These are phyloP conservation scores for honey bee (Apis mellifera) DNA, from an alignment of 1,140 invertebrate genomes.

Conservation along the genomic window Amel_HAv3.1 CM009931.2:12541001-12541500, in stretches of 20 bases:
- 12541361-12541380: constrained; percentile 67
- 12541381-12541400: constrained; percentile 69
- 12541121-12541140: no score
- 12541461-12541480: constrained; percentile 61
- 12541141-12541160: no score
- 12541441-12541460: background rate
- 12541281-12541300: constrained; percentile 60
- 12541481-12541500: constrained; percentile 48
- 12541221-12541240: background rate
- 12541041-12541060: no score
- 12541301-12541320: constrained; percentile 37
- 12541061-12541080: no score
- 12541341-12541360: constrained; percentile 66
- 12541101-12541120: no score
- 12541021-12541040: no score
- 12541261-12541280: constrained; percentile 47
- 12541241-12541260: background rate
- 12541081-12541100: no score
- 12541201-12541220: constrained; percentile 12
- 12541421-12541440: background rate
- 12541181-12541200: background rate
- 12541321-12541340: constrained; percentile 69
- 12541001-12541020: background rate
- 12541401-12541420: constrained; percentile 38
- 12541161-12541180: constrained; percentile 16